phyloP scores from a whole-genome alignment of 2,113 vertebrate genomes.

The Poeciliopsis retropinna region DNA sequence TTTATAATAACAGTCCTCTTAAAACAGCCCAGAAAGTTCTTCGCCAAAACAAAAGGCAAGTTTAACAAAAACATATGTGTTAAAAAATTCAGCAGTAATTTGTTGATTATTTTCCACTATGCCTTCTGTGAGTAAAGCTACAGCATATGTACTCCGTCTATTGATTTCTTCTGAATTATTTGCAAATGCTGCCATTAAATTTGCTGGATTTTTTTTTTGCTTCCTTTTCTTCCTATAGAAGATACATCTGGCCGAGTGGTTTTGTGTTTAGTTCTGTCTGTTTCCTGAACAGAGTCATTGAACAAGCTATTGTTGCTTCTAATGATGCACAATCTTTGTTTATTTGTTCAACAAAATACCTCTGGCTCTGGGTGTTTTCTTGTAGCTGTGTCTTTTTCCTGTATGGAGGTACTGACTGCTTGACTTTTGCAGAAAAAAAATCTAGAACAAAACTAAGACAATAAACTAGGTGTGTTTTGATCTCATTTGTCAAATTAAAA shows the following conservation, averaged over 20 bases:
- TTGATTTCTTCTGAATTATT: not conserved
- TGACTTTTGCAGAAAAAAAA: too few relatives aligned
- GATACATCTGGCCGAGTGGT: not conserved
- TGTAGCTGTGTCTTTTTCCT: not conserved
- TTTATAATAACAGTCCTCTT: not conserved
- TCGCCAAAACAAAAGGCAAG: not conserved
- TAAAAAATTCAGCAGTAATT: not conserved
- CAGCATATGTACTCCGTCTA: not conserved
- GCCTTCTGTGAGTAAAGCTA: not conserved
- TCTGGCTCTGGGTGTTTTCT: not conserved
- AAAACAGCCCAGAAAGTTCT: not conserved
- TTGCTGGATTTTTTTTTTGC: not conserved
- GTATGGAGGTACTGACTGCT: not conserved
- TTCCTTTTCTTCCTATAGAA: not conserved
- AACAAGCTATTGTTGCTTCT: not conserved
- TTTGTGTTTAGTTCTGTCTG: not conserved
- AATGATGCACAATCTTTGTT: not conserved
- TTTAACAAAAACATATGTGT: not conserved
- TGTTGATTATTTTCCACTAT: not conserved
- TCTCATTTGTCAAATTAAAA: too few relatives aligned
- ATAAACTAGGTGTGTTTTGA: too few relatives aligned
- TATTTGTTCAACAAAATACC: not conserved
- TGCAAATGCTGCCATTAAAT: not conserved
- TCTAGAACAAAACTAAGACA: too few relatives aligned
- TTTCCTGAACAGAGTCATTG: not conserved